Evolutionary conservation across 2,888 invertebrate species (phyloP).

Genomic region (Micropterix aruncella): DNA sequence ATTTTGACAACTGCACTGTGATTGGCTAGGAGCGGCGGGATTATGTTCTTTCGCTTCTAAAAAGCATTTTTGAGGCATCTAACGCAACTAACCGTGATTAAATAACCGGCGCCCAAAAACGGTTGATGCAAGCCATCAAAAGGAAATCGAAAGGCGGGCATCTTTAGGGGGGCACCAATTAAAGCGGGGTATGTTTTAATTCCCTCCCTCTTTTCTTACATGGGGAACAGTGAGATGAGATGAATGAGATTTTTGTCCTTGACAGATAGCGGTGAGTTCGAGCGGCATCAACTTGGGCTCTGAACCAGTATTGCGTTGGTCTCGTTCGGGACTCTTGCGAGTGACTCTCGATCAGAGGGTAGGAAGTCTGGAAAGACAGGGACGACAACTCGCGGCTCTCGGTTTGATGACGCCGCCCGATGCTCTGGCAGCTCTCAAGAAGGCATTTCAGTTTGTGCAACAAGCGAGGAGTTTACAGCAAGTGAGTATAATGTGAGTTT

Average conservation of each 20-base stretch:
- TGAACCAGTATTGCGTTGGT: slow-evolving; percentile 72
- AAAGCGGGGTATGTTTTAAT: too few relatives aligned
- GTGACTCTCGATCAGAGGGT: slow-evolving; percentile 86
- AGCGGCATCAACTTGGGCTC: slow-evolving; percentile 24
- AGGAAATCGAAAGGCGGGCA: too few relatives aligned
- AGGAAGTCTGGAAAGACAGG: slow-evolving; percentile 74
- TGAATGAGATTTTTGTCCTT: background rate
- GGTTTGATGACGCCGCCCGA: slow-evolving; percentile 65
- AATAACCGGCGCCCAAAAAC: too few relatives aligned
- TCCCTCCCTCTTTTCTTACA: too few relatives aligned
- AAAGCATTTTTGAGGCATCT: too few relatives aligned
- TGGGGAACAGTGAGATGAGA: too few relatives aligned
- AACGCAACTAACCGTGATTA: too few relatives aligned
- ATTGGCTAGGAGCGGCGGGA: too few relatives aligned
- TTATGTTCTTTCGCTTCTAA: too few relatives aligned
- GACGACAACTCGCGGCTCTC: slow-evolving; percentile 71
- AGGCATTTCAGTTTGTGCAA: slow-evolving; percentile 64
- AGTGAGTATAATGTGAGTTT: slow-evolving; percentile 25
- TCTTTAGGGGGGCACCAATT: too few relatives aligned
- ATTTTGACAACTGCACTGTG: too few relatives aligned
- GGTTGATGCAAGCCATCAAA: too few relatives aligned
- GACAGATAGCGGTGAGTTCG: slow-evolving; percentile 27
- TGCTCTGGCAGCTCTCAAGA: slow-evolving; percentile 53
- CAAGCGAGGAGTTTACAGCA: slow-evolving; percentile 84
- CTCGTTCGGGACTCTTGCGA: slow-evolving; percentile 58